A percentile compares a stretch with the other conserved stretches of the same genome.
phyloP scores from a whole-genome alignment of 2,888 invertebrate genomes.

The Scotopteryx bipunctaria region DNA sequence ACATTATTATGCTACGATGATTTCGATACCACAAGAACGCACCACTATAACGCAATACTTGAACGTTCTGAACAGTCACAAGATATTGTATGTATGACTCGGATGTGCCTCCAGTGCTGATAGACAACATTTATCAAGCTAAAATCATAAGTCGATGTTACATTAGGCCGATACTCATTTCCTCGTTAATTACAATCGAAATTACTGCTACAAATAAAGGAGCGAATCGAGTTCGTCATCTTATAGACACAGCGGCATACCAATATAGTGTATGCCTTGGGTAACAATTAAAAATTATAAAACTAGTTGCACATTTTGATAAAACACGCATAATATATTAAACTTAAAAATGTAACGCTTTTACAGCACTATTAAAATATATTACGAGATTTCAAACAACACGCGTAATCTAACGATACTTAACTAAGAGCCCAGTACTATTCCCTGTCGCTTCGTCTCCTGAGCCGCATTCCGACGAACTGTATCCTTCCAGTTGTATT shows the following conservation, averaged over 20 bases:
- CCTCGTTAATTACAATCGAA: constrained; percentile 12
- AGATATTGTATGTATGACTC: constrained; percentile 17
- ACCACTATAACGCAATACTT: constrained; percentile 39
- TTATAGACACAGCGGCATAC: constrained; percentile 53
- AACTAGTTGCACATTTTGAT: constrained; percentile 76
- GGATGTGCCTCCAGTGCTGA: constrained; percentile 25
- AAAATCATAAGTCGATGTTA: constrained; percentile 42
- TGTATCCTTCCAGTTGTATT: constrained; percentile 45
- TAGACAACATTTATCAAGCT: constrained; percentile 33
- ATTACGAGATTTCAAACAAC: constrained; percentile 83
- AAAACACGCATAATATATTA: constrained; percentile 71
- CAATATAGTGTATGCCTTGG: constrained; percentile 69
- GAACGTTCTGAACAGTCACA: constrained; percentile 6
- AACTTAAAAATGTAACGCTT: constrained; percentile 66
- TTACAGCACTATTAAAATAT: constrained; percentile 68
- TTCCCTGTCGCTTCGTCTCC: constrained; percentile 65
- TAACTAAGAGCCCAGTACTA: constrained; percentile 70
- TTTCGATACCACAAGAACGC: constrained; percentile 60
- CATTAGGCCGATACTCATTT: constrained; percentile 42
- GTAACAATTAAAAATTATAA: constrained; percentile 76
- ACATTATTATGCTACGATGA: constrained; percentile 78
- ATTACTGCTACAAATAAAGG: constrained; percentile 16
- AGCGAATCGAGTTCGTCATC: constrained; percentile 40
- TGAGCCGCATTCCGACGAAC: constrained; percentile 41
- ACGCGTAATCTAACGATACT: constrained; percentile 70